phyloP scores from a whole-genome alignment of 2,797 vertebrate genomes.

The Sebastes itinus region DNA sequence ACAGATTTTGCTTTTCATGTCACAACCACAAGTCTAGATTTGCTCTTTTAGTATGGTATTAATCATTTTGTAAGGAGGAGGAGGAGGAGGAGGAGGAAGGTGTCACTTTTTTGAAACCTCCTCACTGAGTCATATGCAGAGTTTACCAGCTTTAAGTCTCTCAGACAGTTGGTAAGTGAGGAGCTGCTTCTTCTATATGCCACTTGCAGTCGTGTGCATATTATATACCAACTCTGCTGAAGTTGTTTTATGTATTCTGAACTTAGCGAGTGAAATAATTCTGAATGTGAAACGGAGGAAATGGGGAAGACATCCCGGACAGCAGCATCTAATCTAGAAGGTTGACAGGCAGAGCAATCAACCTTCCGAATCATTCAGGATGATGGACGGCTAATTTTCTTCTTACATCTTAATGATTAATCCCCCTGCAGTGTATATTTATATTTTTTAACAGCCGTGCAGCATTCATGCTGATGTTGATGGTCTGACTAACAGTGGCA shows the following conservation, averaged over 20 bases:
- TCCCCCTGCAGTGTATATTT: conserved; percentile 48
- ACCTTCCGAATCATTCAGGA: conserved; percentile 42
- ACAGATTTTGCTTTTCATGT: not conserved
- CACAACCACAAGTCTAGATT: not conserved
- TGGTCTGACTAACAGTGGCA: conserved; percentile 59
- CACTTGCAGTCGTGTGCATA: not conserved
- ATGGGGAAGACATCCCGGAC: conserved; percentile 2
- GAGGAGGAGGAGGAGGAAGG: conserved; percentile 46
- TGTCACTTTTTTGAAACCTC: conserved; percentile 34
- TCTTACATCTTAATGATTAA: conserved; percentile 59
- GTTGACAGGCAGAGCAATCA: conserved; percentile 55
- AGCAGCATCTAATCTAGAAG: conserved; percentile 32
- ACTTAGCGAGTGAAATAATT: conserved; percentile 6
- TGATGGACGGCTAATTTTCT: conserved; percentile 63
- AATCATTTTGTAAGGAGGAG: conserved; percentile 12
- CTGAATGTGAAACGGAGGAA: conserved; percentile 11
- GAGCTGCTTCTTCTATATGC: not conserved
- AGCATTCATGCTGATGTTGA: conserved; percentile 51
- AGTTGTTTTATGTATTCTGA: conserved; percentile 4
- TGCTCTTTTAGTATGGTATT: conserved; percentile 20
- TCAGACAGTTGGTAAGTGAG: conserved; percentile 19
- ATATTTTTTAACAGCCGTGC: conserved; percentile 50
- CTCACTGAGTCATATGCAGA: conserved; percentile 35
- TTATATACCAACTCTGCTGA: not conserved
- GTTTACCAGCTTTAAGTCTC: conserved; percentile 27